Conservation (phyloP, 92 coral and sea anemone genomes). For the Actinostola sp. region DNA sequence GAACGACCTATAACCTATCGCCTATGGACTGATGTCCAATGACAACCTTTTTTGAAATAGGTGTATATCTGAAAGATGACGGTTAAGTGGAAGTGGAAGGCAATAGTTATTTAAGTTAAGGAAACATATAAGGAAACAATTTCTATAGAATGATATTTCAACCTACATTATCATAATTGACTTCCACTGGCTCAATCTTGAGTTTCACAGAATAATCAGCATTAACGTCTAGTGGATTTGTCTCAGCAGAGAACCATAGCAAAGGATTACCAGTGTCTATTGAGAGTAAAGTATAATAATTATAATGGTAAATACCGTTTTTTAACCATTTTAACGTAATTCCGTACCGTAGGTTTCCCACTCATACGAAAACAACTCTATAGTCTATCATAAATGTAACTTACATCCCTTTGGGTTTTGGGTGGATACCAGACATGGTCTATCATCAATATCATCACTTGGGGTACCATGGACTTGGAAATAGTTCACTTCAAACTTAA, state of each 20-base stretch:
- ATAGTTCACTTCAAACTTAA: constrained; percentile 52
- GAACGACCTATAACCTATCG: too few species aligned
- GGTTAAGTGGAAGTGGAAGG: too few species aligned
- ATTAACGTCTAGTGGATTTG: constrained; percentile 62
- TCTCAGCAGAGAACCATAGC: constrained; percentile 73
- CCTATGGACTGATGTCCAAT: too few species aligned
- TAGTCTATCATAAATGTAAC: not conserved
- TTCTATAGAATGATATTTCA: not conserved
- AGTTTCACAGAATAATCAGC: constrained; percentile 83
- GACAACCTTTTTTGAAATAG: too few species aligned
- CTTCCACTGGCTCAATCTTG: constrained; percentile 84
- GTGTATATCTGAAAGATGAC: too few species aligned
- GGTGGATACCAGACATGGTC: constrained; percentile 55
- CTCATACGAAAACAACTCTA: not conserved
- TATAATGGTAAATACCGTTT: too few species aligned
- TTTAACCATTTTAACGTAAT: constrained; percentile 2
- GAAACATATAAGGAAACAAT: too few species aligned
- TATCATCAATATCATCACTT: constrained; percentile 1
- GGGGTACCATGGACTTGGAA: constrained; percentile 65
- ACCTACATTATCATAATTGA: constrained; percentile 80
- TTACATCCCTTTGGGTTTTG: constrained; percentile 40
- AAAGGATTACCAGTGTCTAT: constrained; percentile 67
- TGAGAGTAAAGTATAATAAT: too few species aligned
- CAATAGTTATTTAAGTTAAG: too few species aligned
- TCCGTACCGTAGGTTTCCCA: too few species aligned